These are phyloP conservation scores for Monomorium pharaonis DNA, from an alignment of 1,140 invertebrate genomes.

Conservation along the genomic window DNA sequence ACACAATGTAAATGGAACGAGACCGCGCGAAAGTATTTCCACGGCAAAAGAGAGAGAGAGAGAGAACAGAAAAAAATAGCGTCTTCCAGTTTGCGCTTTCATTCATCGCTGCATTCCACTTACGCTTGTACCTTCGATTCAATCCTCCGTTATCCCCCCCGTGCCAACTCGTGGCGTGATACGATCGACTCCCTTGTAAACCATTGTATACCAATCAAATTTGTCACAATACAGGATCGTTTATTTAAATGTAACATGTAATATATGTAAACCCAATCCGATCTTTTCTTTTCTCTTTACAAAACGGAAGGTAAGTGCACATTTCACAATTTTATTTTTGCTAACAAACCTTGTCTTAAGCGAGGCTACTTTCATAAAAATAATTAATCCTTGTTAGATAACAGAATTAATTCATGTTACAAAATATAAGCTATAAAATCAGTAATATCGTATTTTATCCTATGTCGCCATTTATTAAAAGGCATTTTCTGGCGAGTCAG, in stretches of 20 bases:
- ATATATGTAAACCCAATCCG: not conserved
- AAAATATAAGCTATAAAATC: not conserved
- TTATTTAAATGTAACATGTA: constrained; percentile 78
- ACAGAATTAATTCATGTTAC: not conserved
- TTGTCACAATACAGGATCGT: constrained; percentile 83
- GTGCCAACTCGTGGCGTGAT: constrained; percentile 72
- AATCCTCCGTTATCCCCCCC: constrained; percentile 70
- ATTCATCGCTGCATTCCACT: constrained; percentile 67
- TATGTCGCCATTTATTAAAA: constrained; percentile 30
- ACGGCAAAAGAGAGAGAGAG: constrained; percentile 7
- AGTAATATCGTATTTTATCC: constrained; percentile 4
- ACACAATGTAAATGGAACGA: constrained; percentile 41
- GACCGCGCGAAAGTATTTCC: constrained; percentile 11
- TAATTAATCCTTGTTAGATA: not conserved
- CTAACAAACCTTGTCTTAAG: not conserved
- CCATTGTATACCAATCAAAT: constrained; percentile 81
- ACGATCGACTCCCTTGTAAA: constrained; percentile 75
- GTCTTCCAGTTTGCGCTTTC: constrained; percentile 74
- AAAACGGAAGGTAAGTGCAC: constrained; percentile 33
- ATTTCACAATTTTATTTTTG: not conserved
- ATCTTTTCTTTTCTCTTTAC: not conserved
- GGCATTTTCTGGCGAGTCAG: constrained; percentile 10
- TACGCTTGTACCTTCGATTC: constrained; percentile 74
- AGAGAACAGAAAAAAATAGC: constrained; percentile 61
- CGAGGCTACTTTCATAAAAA: not conserved